phyloP scores from a whole-genome alignment of 2,797 vertebrate species.

The Lycodopsis pacificus region DNA sequence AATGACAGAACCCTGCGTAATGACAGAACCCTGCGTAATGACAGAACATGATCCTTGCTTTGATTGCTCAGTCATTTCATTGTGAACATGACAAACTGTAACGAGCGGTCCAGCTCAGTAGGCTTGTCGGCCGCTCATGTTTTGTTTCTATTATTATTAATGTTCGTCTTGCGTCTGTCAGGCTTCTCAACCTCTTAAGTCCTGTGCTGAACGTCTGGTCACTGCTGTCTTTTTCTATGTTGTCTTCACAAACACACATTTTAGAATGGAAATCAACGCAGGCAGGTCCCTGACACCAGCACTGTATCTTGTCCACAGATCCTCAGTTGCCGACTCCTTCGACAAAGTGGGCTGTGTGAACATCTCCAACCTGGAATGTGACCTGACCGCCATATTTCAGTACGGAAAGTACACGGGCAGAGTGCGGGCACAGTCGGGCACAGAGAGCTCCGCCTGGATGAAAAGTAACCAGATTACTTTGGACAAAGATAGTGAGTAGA shows the following conservation, averaged over 20 bases:
- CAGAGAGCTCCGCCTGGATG: slow-evolving; percentile 72
- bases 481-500: slow-evolving; percentile 76
- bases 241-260: background rate
- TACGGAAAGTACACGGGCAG: slow-evolving; percentile 61
- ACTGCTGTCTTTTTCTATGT: background rate
- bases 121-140: too few species aligned
- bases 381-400: slow-evolving; percentile 52
- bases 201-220: background rate
- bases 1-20: too few species aligned
- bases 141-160: too few species aligned
- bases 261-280: background rate
- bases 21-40: too few species aligned
- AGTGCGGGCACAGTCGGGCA: slow-evolving; percentile 57
- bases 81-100: too few species aligned
- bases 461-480: slow-evolving; percentile 18
- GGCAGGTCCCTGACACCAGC: background rate
- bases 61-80: too few species aligned
- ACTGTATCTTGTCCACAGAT: slow-evolving; percentile 40
- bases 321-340: accelerated
- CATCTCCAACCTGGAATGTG: slow-evolving; percentile 55
- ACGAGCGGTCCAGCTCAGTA: too few species aligned
- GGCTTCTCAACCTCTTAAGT: background rate
- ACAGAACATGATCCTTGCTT: too few species aligned
- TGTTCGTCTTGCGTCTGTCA: too few species aligned
- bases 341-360: slow-evolving; percentile 44